Percentiles rank a stretch among this genome's conserved stretches.
Evolutionary conservation across 2,797 vertebrate species (phyloP).

Genomic region (Podargus strigoides): DNA sequence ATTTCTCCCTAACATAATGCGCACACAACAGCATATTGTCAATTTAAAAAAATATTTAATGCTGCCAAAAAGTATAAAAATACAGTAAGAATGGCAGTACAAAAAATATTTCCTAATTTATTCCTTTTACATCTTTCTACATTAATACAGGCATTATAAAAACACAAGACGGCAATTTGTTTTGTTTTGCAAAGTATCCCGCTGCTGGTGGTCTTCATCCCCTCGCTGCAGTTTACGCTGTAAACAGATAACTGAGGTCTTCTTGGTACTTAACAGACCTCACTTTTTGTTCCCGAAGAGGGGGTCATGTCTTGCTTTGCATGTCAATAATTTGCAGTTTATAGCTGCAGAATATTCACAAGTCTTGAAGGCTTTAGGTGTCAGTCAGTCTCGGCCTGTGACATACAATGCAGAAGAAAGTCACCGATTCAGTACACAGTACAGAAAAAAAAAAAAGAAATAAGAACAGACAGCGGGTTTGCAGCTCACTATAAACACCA

Average conservation of each 20-base stretch:
- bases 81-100: slow-evolving; percentile 82
- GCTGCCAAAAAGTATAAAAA: slow-evolving; percentile 84
- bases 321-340: slow-evolving; percentile 79
- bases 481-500: background rate
- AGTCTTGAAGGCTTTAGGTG: slow-evolving; percentile 80
- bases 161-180: slow-evolving; percentile 68
- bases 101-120: slow-evolving; percentile 77
- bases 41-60: slow-evolving; percentile 86
- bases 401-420: slow-evolving; percentile 82
- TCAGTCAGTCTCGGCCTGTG: slow-evolving; percentile 83
- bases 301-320: slow-evolving; percentile 77
- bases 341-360: slow-evolving; percentile 82
- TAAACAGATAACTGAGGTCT: slow-evolving; percentile 81
- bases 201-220: slow-evolving; percentile 80
- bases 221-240: slow-evolving; percentile 79
- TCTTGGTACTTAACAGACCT: slow-evolving; percentile 72
- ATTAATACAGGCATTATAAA: slow-evolving; percentile 77
- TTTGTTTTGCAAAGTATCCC: slow-evolving; percentile 73
- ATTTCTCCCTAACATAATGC: slow-evolving; percentile 52
- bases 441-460: background rate
- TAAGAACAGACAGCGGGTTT: background rate
- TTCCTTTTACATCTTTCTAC: slow-evolving; percentile 78
- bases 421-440: slow-evolving; percentile 76
- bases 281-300: slow-evolving; percentile 76
- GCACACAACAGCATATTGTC: slow-evolving; percentile 67